Base-by-base conservation (phyloP, 2,113 vertebrate species). In the Sphaerodactylus townsendi region DNA sequence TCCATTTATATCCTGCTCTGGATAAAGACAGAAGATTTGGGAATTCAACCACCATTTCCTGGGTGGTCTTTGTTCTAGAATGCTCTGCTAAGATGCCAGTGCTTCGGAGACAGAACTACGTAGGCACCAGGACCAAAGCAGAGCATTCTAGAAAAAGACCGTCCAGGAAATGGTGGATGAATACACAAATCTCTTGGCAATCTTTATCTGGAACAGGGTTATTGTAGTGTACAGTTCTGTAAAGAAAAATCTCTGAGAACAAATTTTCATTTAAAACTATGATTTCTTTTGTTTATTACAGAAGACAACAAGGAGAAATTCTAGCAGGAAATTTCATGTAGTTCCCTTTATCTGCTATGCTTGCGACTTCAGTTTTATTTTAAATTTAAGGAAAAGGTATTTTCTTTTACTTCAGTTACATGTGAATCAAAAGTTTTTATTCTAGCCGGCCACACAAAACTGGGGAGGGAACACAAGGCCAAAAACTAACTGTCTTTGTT, bases 391-490 rank as follows among this genome's bases (percentile, higher is more conserved):
- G 21, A 41, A 37, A 30, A 41, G 59, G 23, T 41, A 30, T 66
- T 89, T 79, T 33, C 3, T 0, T 68, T 89, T 90, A 50, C 50
- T 62, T 83, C 39, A 53, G 53, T n/a, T n/a, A n/a, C n/a, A n/a
- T n/a, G n/a, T n/a, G n/a, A n/a, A n/a, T n/a, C n/a, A n/a, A n/a
- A n/a, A 59, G 64, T 66, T 92, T 85, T 81, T 1, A 28, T 48
- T 21, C 64, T 64, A 82, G 1, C 28, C 2, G 4, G 0, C 35
- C 15, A 72, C 1, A 46, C 64, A 77, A 89, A 79, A 41, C n/a
- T n/a, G 41, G 81, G 21, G 53, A 21, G 4, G 19, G 4, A 23
- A 56, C 85, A 81, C 0, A 46, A 11, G n/a, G 59, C 48, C 70
- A 83, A 90, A 72, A 0, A 0, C n/a, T 10, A 39, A 53, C 15